Conservation (phyloP, 2,888 invertebrate species). For the Argynnis bischoffii region DNA sequence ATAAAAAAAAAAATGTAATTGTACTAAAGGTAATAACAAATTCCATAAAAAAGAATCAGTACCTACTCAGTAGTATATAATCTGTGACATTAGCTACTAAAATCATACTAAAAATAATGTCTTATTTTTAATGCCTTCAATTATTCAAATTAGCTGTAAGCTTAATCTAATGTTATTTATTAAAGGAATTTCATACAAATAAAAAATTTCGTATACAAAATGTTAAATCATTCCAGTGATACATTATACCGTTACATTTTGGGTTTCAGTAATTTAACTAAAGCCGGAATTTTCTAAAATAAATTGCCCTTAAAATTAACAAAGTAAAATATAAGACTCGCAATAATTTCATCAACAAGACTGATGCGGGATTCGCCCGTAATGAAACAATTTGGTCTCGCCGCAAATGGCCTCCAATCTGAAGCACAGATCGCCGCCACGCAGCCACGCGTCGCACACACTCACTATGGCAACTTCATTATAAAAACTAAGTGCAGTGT, state of each 20-base stretch:
- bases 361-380: constrained; percentile 35
- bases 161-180: no score
- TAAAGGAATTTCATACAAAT: no score
- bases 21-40: no score
- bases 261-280: neutral
- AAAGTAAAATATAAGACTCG: constrained; percentile 18
- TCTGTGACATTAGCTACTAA: no score
- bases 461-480: constrained; percentile 15
- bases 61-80: no score
- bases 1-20: no score
- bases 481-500: constrained; percentile 16
- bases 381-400: constrained; percentile 39
- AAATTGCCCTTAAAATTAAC: constrained; percentile 13
- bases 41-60: no score
- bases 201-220: no score
- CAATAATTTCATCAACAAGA: constrained; percentile 28
- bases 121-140: no score
- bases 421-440: constrained; percentile 31
- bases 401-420: constrained; percentile 30
- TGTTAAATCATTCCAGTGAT: no score
- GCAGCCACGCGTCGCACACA: constrained; percentile 7
- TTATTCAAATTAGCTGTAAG: no score
- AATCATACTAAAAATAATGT: no score
- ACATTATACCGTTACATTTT: neutral
- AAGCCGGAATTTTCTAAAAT: neutral